These are phyloP conservation scores for Sorex maritimensis DNA, from an alignment of 2,797 vertebrate genomes.

Conservation along the genomic window DNA sequence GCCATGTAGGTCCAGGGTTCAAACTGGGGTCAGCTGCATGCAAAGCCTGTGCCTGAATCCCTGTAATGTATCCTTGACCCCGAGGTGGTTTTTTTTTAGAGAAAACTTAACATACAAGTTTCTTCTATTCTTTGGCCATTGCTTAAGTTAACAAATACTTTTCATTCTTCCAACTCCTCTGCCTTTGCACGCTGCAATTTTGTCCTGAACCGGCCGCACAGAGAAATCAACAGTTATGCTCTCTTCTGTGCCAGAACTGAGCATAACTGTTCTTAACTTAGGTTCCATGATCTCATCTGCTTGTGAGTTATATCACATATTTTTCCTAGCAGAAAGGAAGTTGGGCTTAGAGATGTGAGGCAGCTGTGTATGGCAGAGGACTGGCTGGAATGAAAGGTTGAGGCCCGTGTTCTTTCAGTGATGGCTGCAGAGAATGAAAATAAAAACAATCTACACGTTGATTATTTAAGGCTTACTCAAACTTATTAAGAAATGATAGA, in stretches of 20 bases:
- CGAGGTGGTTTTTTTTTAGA: too few species aligned
- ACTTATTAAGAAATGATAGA: too few species aligned
- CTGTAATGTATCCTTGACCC: too few species aligned
- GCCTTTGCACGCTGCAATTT: conserved; percentile 3
- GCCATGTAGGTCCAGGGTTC: too few species aligned
- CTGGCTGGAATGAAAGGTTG: background rate
- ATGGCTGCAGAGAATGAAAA: background rate
- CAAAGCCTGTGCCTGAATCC: too few species aligned
- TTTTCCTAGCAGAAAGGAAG: background rate
- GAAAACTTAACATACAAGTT: conserved; percentile 13
- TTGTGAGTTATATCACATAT: background rate
- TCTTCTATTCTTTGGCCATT: background rate
- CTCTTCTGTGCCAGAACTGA: background rate
- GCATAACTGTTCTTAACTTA: background rate
- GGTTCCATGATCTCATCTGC: background rate
- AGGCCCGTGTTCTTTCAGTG: background rate
- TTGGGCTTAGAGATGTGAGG: background rate
- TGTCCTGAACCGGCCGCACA: background rate
- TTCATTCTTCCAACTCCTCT: conserved; percentile 32
- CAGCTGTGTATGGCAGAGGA: background rate
- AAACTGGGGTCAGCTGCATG: too few species aligned
- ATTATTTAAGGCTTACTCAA: background rate
- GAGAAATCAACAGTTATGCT: background rate
- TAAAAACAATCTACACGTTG: background rate
- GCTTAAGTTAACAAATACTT: conserved; percentile 29